Percentiles rank a stretch among this genome's conserved stretches.
Evolutionary conservation across 2,888 invertebrate genomes (phyloP).

Genomic region (Glyphotaelius pellucidus): DNA sequence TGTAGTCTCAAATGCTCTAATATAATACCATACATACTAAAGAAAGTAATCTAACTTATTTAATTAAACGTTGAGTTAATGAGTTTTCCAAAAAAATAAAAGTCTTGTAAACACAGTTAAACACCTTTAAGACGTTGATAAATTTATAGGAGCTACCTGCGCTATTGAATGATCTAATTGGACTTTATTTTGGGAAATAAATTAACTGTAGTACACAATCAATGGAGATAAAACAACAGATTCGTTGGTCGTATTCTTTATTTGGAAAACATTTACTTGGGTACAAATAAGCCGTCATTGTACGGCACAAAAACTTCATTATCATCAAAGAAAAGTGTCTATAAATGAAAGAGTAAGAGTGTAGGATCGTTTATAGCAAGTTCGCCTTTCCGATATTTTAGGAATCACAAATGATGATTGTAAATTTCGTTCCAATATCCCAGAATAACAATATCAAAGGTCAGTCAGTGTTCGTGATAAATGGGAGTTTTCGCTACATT

Average conservation of each 20-base stretch:
- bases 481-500: slow-evolving; percentile 4
- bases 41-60: neutral
- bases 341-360: neutral
- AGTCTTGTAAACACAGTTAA: neutral
- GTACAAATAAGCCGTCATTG: neutral
- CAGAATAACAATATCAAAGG: slow-evolving; percentile 9
- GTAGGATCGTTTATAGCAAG: neutral
- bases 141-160: neutral
- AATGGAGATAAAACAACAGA: neutral
- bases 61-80: neutral
- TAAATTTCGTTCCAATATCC: neutral
- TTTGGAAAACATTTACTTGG: neutral
- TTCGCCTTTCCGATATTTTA: slow-evolving; percentile 14
- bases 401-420: slow-evolving; percentile 11
- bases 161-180: neutral
- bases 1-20: too few relatives aligned
- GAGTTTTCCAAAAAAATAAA: neutral
- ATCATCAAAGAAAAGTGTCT: neutral
- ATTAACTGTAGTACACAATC: neutral
- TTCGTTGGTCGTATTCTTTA: neutral
- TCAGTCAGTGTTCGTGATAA: slow-evolving; percentile 22
- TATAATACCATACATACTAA: too few relatives aligned
- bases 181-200: neutral
- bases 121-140: neutral
- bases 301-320: neutral